Percentiles rank a stretch among this genome's conserved stretches.
These are phyloP conservation scores for Pristionchus maxplancki DNA, from an alignment of 2,888 invertebrate genomes.

Conservation along the genomic window DNA sequence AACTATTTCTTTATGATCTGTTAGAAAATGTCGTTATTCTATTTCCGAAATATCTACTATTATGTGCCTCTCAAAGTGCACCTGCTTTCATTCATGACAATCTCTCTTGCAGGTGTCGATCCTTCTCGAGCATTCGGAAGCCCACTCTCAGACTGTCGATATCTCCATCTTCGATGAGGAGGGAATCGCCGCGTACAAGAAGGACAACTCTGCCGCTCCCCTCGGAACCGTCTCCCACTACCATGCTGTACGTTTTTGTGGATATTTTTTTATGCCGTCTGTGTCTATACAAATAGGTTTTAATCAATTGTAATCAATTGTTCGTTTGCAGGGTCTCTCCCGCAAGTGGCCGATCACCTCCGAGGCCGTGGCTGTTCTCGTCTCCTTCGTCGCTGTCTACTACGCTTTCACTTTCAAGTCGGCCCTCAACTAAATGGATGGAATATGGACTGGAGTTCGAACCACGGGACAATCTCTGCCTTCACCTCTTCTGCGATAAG, in stretches of 20 bases:
- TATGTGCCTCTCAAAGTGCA: neutral
- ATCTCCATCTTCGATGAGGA: conserved; percentile 93
- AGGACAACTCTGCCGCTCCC: conserved; percentile 83
- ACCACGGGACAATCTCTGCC: conserved; percentile 27
- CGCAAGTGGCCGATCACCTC: conserved; percentile 70
- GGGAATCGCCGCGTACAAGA: conserved; percentile 89
- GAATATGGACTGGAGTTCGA: neutral
- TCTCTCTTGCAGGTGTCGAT: conserved; percentile 85
- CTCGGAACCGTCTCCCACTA: conserved; percentile 85
- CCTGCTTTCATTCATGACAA: neutral
- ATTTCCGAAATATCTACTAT: neutral
- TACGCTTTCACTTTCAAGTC: conserved; percentile 69
- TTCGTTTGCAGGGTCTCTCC: conserved; percentile 67
- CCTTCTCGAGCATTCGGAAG: conserved; percentile 90
- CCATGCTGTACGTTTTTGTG: conserved; percentile 82
- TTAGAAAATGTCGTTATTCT: neutral
- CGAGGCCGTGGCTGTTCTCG: conserved; percentile 69
- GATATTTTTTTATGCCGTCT: too few relatives aligned
- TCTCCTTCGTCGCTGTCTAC: conserved; percentile 68
- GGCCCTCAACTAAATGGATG: conserved; percentile 59
- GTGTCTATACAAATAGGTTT: too few relatives aligned
- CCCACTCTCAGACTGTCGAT: conserved; percentile 87
- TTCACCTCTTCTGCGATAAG: conserved; percentile 21
- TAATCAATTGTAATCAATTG: neutral
- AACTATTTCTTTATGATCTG: neutral